phyloP scores from a whole-genome alignment of 2,888 invertebrate genomes.

The Muschampia plurimacula region DNA sequence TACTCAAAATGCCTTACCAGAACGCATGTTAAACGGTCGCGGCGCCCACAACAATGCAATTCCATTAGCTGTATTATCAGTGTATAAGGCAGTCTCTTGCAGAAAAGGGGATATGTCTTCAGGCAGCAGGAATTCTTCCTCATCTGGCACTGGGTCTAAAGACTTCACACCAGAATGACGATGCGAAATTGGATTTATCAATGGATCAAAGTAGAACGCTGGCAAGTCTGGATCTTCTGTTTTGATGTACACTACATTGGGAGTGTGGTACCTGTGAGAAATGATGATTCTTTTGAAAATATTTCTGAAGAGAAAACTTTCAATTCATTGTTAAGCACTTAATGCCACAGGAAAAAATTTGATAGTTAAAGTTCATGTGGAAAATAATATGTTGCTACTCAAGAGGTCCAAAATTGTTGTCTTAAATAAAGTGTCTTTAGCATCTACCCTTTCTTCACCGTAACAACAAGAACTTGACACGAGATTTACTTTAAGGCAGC shows the following conservation, averaged over 20 bases:
- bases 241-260: conserved; percentile 99
- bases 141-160: conserved; percentile 95
- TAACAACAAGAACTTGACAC: no score
- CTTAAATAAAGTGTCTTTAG: no score
- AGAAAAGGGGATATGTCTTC: conserved; percentile 96
- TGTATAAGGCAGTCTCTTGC: conserved; percentile 97
- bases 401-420: no score
- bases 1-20: conserved; percentile 79
- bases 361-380: no score
- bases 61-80: conserved; percentile 99
- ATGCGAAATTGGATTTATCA: conserved; percentile 99
- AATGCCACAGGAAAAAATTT: no score
- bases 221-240: conserved; percentile 99
- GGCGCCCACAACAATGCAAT: conserved; percentile 99
- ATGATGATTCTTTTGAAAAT: background rate
- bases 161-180: conserved; percentile 92
- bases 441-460: no score
- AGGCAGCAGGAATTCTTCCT: conserved; percentile 97
- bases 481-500: no score
- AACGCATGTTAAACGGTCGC: conserved; percentile 98
- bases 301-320: conserved; percentile 7
- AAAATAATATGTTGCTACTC: no score
- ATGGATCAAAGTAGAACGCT: conserved; percentile 99
- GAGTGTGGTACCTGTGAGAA: conserved; percentile 96
- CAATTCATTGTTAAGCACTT: no score